Evolutionary conservation across 1,140 invertebrate species (phyloP).

Genomic region (Drosophila ananassae): DNA sequence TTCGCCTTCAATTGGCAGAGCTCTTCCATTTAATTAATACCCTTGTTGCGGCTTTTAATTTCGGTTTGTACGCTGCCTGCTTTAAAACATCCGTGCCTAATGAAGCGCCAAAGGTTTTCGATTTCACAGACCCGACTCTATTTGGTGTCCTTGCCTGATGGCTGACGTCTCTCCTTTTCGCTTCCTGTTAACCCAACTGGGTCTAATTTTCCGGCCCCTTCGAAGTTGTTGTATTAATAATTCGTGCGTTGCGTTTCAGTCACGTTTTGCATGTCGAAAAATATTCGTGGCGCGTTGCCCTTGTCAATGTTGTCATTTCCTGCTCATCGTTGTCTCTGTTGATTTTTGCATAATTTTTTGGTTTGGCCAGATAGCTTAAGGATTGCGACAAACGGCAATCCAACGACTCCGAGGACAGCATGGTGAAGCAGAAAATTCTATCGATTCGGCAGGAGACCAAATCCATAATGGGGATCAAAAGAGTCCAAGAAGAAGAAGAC

Average conservation of each 20-base stretch:
- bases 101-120: constrained; percentile 77
- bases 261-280: constrained; percentile 66
- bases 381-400: constrained; percentile 40
- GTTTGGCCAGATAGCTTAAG: constrained; percentile 58
- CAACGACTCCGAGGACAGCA: constrained; percentile 5
- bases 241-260: constrained; percentile 75
- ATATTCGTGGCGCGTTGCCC: constrained; percentile 56
- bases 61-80: constrained; percentile 40
- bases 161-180: constrained; percentile 25
- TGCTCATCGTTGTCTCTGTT: constrained; percentile 49
- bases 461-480: constrained; percentile 27
- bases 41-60: constrained; percentile 42
- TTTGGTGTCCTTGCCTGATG: constrained; percentile 35
- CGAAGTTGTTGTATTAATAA: constrained; percentile 65
- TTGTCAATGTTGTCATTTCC: constrained; percentile 65
- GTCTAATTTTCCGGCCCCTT: constrained; percentile 55
- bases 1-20: constrained; percentile 4
- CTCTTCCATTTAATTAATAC: constrained; percentile 49
- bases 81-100: constrained; percentile 71
- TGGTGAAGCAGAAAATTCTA: constrained; percentile 24
- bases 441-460: constrained; percentile 13
- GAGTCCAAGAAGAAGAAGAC: constrained; percentile 14
- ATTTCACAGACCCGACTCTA: constrained; percentile 54
- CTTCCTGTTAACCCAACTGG: constrained; percentile 67
- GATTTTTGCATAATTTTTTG: constrained; percentile 62